Conservation (phyloP, 2,888 invertebrate species). For the Odontothrips loti region DNA sequence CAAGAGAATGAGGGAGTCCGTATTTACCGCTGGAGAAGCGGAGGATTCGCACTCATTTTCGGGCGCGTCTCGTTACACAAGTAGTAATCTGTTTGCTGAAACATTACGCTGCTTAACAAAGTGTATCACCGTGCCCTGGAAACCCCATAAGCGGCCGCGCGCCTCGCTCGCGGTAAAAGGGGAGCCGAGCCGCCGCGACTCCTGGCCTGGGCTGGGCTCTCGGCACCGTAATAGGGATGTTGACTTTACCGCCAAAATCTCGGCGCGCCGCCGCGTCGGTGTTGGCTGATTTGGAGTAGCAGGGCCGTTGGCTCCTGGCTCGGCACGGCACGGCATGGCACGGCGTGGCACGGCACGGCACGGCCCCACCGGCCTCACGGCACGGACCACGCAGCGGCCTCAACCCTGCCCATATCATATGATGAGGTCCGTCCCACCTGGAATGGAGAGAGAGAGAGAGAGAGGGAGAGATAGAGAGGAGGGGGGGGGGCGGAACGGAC, state of each 20-base stretch:
- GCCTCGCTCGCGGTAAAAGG: not conserved
- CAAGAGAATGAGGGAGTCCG: no score
- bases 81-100: not conserved
- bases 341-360: no score
- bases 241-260: slow-evolving; percentile 18
- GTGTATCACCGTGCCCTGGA: not conserved
- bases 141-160: no score
- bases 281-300: slow-evolving; percentile 5
- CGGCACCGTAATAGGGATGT: not conserved
- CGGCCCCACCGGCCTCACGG: not conserved
- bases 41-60: no score
- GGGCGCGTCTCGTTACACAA: no score
- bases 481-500: not conserved
- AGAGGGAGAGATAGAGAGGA: not conserved
- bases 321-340: no score
- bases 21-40: no score
- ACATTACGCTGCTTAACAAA: not conserved
- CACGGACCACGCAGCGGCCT: not conserved
- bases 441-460: not conserved
- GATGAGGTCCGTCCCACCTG: no score
- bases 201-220: not conserved
- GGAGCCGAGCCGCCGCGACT: not conserved
- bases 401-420: not conserved
- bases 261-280: not conserved
- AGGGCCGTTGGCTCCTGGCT: not conserved